Evolutionary conservation across 1,140 invertebrate species (phyloP).

Genomic region (Drosophila tristis): DNA sequence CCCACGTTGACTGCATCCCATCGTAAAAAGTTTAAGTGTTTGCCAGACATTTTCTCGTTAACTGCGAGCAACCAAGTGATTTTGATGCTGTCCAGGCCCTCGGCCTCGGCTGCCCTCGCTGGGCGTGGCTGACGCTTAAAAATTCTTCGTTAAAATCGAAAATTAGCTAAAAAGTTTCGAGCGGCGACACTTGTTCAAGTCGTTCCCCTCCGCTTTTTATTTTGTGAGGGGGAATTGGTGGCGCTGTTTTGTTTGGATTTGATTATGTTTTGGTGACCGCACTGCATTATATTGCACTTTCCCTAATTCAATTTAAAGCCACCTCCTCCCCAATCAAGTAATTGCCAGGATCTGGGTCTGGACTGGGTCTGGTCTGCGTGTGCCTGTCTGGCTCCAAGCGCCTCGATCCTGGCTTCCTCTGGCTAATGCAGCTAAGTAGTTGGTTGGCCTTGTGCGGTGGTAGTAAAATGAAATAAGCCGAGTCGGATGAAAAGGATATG

Average conservation of each 20-base stretch:
- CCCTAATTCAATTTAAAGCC: conserved; percentile 71
- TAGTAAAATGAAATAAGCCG: conserved; percentile 57
- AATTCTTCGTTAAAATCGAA: conserved; percentile 76
- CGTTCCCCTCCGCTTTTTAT: not conserved
- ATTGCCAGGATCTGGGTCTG: conserved; percentile 16
- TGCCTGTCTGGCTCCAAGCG: not conserved
- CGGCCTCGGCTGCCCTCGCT: conserved; percentile 4
- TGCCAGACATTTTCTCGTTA: conserved; percentile 81
- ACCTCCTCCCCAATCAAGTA: conserved; percentile 48
- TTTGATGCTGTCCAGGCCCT: conserved; percentile 63
- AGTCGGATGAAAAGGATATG: conserved; percentile 22
- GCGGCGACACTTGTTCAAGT: conserved; percentile 70
- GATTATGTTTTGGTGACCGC: conserved; percentile 19
- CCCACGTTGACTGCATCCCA: conserved; percentile 55
- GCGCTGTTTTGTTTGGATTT: conserved; percentile 12
- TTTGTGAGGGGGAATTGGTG: not conserved
- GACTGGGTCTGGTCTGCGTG: not conserved
- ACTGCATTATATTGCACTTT: conserved; percentile 51
- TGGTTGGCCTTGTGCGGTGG: conserved; percentile 43
- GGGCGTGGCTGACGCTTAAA: conserved; percentile 47
- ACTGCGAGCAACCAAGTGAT: conserved; percentile 69
- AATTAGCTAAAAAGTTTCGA: conserved; percentile 76
- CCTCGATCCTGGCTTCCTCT: conserved; percentile 4
- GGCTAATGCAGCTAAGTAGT: conserved; percentile 48
- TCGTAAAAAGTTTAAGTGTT: conserved; percentile 81